A percentile compares a stretch with the other conserved stretches of the same genome.
These are phyloP conservation scores for Pycnonotus jocosus DNA, from an alignment of 2,113 vertebrate genomes.

Conservation along the genomic window DNA sequence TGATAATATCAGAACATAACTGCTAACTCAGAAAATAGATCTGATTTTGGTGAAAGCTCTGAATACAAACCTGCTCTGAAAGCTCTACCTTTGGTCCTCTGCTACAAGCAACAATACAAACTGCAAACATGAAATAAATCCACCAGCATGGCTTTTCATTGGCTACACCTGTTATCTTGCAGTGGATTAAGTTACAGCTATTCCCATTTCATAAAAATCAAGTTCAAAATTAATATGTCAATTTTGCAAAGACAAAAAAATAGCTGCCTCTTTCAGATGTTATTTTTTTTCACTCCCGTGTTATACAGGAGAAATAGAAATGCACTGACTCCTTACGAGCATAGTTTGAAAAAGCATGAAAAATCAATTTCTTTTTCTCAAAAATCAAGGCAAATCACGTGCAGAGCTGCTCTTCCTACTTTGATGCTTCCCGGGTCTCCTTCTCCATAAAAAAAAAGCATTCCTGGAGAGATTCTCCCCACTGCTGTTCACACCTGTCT, in stretches of 20 bases:
- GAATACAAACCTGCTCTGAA: not conserved
- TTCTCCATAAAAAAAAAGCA: not conserved
- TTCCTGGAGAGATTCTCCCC: not conserved
- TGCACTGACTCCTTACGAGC: not conserved
- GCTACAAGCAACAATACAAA: not conserved
- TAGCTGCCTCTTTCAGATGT: not conserved
- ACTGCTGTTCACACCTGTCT: not conserved
- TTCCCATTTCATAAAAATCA: not conserved
- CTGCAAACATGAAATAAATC: not conserved
- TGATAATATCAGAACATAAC: not conserved
- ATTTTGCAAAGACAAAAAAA: not conserved
- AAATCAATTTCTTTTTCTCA: not conserved
- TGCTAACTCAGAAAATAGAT: not conserved
- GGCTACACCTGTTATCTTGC: not conserved
- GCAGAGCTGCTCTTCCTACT: not conserved
- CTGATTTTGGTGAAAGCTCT: not conserved
- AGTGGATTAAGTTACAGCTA: not conserved
- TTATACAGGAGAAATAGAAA: not conserved
- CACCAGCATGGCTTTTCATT: not conserved
- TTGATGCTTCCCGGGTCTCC: not conserved
- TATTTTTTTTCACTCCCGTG: not conserved
- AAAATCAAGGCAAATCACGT: not conserved
- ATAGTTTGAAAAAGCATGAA: not conserved
- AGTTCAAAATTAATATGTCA: not conserved
- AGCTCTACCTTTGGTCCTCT: not conserved